Percentiles rank a stretch among this genome's conserved stretches.
Evolutionary conservation across 2,113 vertebrate genomes (phyloP).

Genomic region (Cyprinodon tularosa): DNA sequence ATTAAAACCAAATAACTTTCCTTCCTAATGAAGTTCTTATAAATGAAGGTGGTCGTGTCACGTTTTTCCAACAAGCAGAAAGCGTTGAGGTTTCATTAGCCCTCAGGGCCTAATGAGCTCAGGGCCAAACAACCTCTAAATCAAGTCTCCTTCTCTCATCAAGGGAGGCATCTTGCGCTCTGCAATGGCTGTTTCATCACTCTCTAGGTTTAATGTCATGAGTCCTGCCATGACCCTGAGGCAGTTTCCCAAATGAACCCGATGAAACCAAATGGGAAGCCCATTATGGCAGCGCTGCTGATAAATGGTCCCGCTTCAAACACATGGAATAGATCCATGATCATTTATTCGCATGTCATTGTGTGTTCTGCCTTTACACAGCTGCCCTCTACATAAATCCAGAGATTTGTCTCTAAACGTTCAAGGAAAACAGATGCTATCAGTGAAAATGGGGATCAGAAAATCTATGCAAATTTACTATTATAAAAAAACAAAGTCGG

Average conservation of each 20-base stretch:
- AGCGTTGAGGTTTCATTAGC: conserved; percentile 66
- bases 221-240: conserved; percentile 54
- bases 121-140: conserved; percentile 49
- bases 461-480: neutral
- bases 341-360: conserved; percentile 44
- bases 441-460: neutral
- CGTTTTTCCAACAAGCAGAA: conserved; percentile 29
- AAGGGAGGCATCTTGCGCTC: conserved; percentile 44
- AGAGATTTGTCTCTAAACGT: conserved; percentile 24
- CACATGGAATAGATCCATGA: conserved; percentile 19
- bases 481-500: neutral
- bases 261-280: conserved; percentile 57
- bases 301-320: conserved; percentile 38
- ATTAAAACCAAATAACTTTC: conserved; percentile 14
- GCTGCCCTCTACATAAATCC: conserved; percentile 24
- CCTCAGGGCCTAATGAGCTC: conserved; percentile 66
- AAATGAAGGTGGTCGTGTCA: neutral
- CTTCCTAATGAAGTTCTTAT: conserved; percentile 19
- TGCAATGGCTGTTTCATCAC: conserved; percentile 65
- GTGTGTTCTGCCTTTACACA: conserved; percentile 37
- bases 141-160: conserved; percentile 48
- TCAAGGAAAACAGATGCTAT: conserved; percentile 9
- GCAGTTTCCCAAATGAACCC: conserved; percentile 62
- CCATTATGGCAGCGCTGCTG: conserved; percentile 49
- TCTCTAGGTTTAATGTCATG: conserved; percentile 51